Base-by-base conservation (phyloP, 2,888 invertebrate species). In the Priocnemis perturbator region DNA sequence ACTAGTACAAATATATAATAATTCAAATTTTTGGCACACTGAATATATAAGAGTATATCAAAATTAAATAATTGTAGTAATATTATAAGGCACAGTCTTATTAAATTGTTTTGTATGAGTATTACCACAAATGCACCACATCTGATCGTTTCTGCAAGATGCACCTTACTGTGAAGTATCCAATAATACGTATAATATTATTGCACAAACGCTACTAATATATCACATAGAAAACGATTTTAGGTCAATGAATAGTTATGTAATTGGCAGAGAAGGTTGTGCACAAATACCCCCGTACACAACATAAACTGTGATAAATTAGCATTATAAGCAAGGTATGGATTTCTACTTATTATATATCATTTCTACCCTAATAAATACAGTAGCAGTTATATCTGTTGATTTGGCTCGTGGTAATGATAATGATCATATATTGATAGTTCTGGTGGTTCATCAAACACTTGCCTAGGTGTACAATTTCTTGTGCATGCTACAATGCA, bases 381-480 rank as follows among this genome's bases (percentile, higher is more conserved):
- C 3, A 15, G 53, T 21, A 21, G 48, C 20, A n/a, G 62, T 60
- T 55, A 77, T 52, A 77, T 72, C 70, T 71, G 74, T 58, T 74
- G 70, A 17, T 64, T 53, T 17, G 72, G 62, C 59, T 73, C 70
- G 3, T 73, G 75, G 17, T 85, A 87, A 11, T 37, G 57, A 57
- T 83, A 85, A 69, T 86, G 87, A 65, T 87, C 86, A 63, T 86
- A 86, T 65, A 86, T 84, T 15, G 87, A 87, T 64, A 86, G 80
- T 60, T 85, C 83, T 7, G 85, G 87, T 21, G 86, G 87, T 56
- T 78, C 76, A 20, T 78, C 78, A n/a, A 82, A 69, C 4, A 77
- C 64, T 2, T 78, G 66, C 56, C 81, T 81, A 0, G 83, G 85
- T 47, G 80, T 81, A 62, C 83, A 84, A 60, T 83, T 84, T 67